A percentile compares a stretch with the other conserved stretches of the same genome.
Evolutionary conservation across 2,113 vertebrate genomes (phyloP).

Genomic region (Xenus cinereus): DNA sequence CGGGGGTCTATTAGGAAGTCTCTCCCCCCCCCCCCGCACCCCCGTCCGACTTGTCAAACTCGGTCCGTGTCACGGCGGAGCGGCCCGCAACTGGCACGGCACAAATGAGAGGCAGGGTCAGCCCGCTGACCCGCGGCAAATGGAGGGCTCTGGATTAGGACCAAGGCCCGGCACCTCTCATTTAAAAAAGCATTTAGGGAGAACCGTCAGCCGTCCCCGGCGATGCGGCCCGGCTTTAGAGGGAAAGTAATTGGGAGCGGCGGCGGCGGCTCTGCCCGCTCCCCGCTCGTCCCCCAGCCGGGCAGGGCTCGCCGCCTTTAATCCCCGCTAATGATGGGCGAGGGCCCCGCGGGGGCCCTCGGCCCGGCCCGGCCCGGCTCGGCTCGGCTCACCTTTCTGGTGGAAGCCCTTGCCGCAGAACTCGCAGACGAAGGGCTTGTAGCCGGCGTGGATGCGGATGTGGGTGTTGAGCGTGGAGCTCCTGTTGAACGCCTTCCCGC

Average conservation of each 20-base stretch:
- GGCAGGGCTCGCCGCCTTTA: background rate
- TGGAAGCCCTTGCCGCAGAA: conserved; percentile 99
- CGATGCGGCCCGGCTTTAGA: background rate
- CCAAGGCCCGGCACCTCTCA: conserved; percentile 70
- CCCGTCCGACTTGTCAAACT: conserved; percentile 92
- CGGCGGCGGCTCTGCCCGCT: background rate
- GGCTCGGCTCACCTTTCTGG: conserved; percentile 89
- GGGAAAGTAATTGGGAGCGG: conserved; percentile 13
- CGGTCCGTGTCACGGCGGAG: conserved; percentile 79
- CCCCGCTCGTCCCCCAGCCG: background rate
- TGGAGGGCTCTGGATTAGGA: conserved; percentile 72
- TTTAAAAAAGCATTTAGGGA: conserved; percentile 66
- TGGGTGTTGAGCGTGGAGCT: conserved; percentile 99
- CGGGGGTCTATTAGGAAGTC: conserved; percentile 68
- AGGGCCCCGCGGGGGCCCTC: background rate
- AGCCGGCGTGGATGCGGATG: conserved; percentile 96
- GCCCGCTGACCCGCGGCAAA: conserved; percentile 82
- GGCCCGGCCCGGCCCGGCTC: background rate
- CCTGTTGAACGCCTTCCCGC: conserved; percentile 98
- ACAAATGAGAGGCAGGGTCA: conserved; percentile 73
- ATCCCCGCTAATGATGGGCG: conserved; percentile 11
- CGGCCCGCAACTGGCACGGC: conserved; percentile 70
- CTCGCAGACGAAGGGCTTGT: conserved; percentile 98
- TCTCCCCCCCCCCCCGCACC: conserved; percentile 74
- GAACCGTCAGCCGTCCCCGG: background rate